Evolutionary conservation across 2,113 vertebrate species (phyloP).

Genomic region (human (Homo sapiens)): GRCh38 chr16:18200001-18200500

Average conservation of each 20-base stretch:
- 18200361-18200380: background rate
- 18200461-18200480: too few species aligned
- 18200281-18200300: background rate
- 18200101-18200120: background rate
- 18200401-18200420: background rate
- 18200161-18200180: background rate
- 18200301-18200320: background rate
- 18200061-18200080: background rate
- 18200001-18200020: too few species aligned
- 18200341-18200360: background rate
- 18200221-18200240: too few species aligned
- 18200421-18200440: background rate
- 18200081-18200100: background rate
- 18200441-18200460: background rate
- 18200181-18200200: background rate
- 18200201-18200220: too few species aligned
- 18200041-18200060: too few species aligned
- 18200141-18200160: background rate
- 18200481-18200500: too few species aligned
- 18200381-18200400: background rate
- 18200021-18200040: too few species aligned
- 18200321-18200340: background rate
- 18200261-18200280: background rate
- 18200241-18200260: background rate
- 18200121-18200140: background rate